Base-by-base conservation (phyloP, 2,888 invertebrate species). In the Dorcus hopei region DNA sequence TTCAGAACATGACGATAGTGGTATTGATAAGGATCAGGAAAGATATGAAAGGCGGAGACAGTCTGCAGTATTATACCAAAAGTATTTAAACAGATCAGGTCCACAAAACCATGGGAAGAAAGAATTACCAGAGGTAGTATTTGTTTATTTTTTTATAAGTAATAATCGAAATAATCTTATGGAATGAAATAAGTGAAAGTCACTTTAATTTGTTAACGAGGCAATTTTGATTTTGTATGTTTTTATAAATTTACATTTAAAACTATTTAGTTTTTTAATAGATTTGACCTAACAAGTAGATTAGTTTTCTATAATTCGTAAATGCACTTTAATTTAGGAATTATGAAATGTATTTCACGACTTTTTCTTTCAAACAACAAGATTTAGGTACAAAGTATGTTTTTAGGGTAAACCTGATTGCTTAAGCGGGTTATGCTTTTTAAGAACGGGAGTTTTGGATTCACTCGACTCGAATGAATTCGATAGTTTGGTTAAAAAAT, bases 361-460 rank as follows among this genome's bases (percentile, higher is more conserved):
- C 4, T 52, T 5, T 8, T 42, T 42, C n/a, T 42, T 42, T 8
- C 1, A 43, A 14, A 39, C 47, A 38, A 41, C 9, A 33, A 48
- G 16, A 51, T 2, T 55, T 38, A 54, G 45, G 54, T 40, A 49
- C 33, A 43, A 49, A 38, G 14, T 58, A 1, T 33, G 26, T 4
- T 71, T 76, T 33, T 64, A 89, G 87, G 92, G 92, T 38, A 81
- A 85, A 52, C 84, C 87, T 11, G 81, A 87, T 72, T 93, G 93
- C 72, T 78, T 93, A 2, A 83, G 83, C 52, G 86, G 89, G 53
- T 79, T 86, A 55, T 86, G 85, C 3, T 92, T 93, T 71, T 74
- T 93, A 4, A 78, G 94, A 52, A 95, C 95, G 41, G 97, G 95
- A 38, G 89, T 95, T 1, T 79, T 95, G 48, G 95, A 96, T 71